A percentile compares a stretch with the other conserved stretches of the same genome.
Conservation (phyloP, 1,140 invertebrate species). For the Apis cerana region DNA sequence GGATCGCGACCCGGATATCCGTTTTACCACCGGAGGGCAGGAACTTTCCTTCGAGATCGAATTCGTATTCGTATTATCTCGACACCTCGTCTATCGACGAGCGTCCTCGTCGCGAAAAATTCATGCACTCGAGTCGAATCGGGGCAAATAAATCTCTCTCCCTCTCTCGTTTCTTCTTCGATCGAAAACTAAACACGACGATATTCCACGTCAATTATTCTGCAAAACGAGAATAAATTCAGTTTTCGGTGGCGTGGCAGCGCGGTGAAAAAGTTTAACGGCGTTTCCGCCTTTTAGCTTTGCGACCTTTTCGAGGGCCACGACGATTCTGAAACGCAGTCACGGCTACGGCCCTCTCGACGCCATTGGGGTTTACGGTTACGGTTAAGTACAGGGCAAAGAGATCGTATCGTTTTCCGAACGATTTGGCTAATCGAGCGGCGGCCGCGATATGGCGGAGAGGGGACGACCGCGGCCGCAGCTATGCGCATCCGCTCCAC, state of each 20-base stretch:
- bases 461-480: slow-evolving; percentile 7
- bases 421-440: slow-evolving; percentile 74
- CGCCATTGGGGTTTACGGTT: slow-evolving; percentile 64
- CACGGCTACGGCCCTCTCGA: slow-evolving; percentile 42
- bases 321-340: slow-evolving; percentile 59
- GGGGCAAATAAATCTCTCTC: background rate
- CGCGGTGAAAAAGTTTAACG: slow-evolving; percentile 6
- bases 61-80: background rate
- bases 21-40: background rate
- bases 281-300: slow-evolving; percentile 1
- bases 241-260: no score
- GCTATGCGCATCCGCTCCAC: slow-evolving; percentile 28
- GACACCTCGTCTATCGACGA: no score
- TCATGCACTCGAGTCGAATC: background rate
- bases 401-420: slow-evolving; percentile 73
- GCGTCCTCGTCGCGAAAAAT: background rate
- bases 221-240: no score
- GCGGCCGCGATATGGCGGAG: slow-evolving; percentile 24
- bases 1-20: background rate
- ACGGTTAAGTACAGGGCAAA: slow-evolving; percentile 66
- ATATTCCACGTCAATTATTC: no score
- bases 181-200: no score
- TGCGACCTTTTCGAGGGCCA: slow-evolving; percentile 14
- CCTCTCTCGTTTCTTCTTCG: background rate
- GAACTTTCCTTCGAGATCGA: background rate